These are phyloP conservation scores for Amphipyra berbera DNA, from an alignment of 2,888 invertebrate species.

Conservation along the genomic window DNA sequence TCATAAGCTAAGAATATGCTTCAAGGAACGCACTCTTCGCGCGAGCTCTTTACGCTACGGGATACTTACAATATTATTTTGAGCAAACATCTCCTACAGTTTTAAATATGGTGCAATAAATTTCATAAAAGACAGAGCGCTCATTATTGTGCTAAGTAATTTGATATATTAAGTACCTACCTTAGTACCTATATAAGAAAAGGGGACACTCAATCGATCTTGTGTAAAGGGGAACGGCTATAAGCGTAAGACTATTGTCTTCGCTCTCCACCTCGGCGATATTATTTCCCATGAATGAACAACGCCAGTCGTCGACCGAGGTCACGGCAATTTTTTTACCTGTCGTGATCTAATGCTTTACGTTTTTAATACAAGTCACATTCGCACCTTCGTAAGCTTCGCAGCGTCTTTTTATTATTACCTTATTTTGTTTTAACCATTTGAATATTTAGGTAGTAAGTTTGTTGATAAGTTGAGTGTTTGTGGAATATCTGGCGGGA, in stretches of 20 bases:
- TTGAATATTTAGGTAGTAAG: constrained; percentile 18
- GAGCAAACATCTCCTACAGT: too few species aligned
- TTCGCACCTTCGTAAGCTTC: constrained; percentile 56
- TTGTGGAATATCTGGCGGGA: constrained; percentile 61
- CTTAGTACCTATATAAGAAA: constrained; percentile 13
- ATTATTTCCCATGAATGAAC: constrained; percentile 85
- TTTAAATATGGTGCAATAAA: too few species aligned
- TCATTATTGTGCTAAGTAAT: too few species aligned
- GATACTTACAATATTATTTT: too few species aligned
- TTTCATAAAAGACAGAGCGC: too few species aligned
- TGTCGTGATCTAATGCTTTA: constrained; percentile 79
- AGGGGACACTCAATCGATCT: constrained; percentile 28
- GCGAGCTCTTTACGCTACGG: too few species aligned
- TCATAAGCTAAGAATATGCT: too few species aligned
- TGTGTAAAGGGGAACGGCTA: constrained; percentile 51
- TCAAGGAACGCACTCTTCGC: too few species aligned
- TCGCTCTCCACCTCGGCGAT: constrained; percentile 68
- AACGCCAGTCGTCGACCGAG: constrained; percentile 73
- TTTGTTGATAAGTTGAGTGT: constrained; percentile 5
- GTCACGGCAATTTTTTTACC: constrained; percentile 85
- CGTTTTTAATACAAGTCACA: constrained; percentile 70
- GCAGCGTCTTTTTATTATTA: constrained; percentile 17
- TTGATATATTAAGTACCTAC: neutral
- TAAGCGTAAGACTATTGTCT: constrained; percentile 74
- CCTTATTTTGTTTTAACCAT: constrained; percentile 23